Evolutionary conservation across 2,888 invertebrate genomes (phyloP), one percentile per base, ranked within the genome.

Genomic region (Molorchus minor): DNA sequence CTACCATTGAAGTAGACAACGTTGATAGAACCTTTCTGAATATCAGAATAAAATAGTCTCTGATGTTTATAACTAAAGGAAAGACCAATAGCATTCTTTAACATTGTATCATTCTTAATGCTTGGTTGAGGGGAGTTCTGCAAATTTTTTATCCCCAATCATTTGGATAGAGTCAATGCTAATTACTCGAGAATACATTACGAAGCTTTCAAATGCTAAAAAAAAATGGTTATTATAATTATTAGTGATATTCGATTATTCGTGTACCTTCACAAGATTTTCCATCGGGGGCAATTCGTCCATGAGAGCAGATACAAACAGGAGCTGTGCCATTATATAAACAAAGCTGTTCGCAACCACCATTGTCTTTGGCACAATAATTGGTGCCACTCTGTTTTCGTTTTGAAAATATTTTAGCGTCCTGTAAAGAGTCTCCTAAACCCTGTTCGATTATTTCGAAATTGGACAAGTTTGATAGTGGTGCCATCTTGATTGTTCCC

Each of bases 81-180:
- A 51, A 96, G 83, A 16, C 92, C 94, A 72, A 95, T 94, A 5
- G 92, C 93, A 82, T 95, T 95, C 56, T 92, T 85, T 86, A 95
- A 89, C 71, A 87, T 81, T 3, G 88, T 88, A 61, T 86, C 82
- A 75, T 91, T 87, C 62, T 87, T 85, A 55, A 95, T 91, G 33
- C 87, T 84, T 41, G 88, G 86, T 69, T 89, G 87, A 0, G 95
- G 94, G 29, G 92, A 86, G 77, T 94, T 94, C 71, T 89, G 86
- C 64, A 89, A 84, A 46, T 84, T 84, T 59, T n/a, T 88, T 88
- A 74, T 90, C 88, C 19, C 85, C 85, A 77, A 93, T 85, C 80
- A 94, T 86, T 72, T 91, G 90, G 13, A 94, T 87, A 70, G 91
- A 92, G 75, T 94, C 94, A 59, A 96, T 90, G 67, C 88, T 85